Conservation (phyloP, 2,113 vertebrate species). For the Nycticryphes semicollaris region DNA sequence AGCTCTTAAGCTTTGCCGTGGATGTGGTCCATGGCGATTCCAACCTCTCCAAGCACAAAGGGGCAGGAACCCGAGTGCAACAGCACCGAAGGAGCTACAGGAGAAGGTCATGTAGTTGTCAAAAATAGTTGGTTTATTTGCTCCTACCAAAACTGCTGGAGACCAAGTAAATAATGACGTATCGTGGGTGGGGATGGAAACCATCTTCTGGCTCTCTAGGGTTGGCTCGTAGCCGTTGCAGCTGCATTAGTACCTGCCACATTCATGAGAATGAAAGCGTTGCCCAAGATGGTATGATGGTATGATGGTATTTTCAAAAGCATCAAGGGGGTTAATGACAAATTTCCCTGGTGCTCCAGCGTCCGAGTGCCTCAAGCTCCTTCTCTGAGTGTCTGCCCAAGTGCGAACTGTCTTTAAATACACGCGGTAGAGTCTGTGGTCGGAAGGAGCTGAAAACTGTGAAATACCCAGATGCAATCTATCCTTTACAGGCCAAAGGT, state of each 20-base stretch:
- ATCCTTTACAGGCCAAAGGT: background rate
- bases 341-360: background rate
- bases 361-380: background rate
- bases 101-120: background rate
- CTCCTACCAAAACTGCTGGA: background rate
- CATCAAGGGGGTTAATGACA: background rate
- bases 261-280: background rate
- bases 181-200: background rate
- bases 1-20: background rate
- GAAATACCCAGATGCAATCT: background rate
- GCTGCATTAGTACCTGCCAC: background rate
- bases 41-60: background rate
- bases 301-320: background rate
- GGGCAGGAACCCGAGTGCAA: background rate
- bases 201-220: background rate
- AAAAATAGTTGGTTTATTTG: background rate
- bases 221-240: background rate
- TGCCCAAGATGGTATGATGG: background rate
- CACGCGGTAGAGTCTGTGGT: rapidly evolving
- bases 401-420: rapidly evolving
- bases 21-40: rapidly evolving
- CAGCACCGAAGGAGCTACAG: background rate
- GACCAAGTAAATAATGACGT: background rate
- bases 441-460: background rate
- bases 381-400: background rate